Conservation (phyloP, 2,797 vertebrate species). For the Cossypha niveicapilla region DNA sequence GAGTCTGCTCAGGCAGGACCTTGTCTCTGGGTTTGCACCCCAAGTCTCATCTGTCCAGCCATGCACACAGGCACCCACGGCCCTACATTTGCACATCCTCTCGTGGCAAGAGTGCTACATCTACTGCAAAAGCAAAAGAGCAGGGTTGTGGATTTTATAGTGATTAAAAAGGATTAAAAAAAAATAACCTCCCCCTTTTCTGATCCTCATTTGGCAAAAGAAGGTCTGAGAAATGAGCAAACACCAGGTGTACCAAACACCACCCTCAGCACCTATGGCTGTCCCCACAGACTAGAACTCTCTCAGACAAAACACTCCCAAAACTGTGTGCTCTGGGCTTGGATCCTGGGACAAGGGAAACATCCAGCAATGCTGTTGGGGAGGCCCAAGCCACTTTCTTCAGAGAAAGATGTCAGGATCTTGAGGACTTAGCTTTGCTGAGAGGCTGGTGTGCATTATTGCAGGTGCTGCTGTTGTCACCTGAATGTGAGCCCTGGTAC, state of each 20-base stretch:
- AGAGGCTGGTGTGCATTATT: neutral
- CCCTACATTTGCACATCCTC: accelerated
- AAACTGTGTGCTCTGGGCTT: neutral
- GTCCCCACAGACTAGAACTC: neutral
- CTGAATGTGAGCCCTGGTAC: accelerated
- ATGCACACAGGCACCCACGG: accelerated
- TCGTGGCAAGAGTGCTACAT: neutral
- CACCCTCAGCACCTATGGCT: neutral
- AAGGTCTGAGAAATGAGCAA: neutral
- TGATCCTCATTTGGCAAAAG: neutral
- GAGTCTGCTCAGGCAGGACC: neutral
- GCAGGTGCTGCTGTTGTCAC: neutral
- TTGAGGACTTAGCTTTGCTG: neutral
- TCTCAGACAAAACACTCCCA: neutral
- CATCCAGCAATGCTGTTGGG: neutral
- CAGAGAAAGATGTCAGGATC: neutral
- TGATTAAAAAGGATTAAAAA: neutral
- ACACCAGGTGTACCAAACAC: accelerated
- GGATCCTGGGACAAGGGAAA: neutral
- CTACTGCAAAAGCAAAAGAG: neutral
- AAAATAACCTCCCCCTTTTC: neutral
- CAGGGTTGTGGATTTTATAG: neutral
- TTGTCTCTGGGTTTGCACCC: neutral
- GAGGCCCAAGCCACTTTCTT: neutral
- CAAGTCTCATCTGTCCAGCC: neutral